Evolutionary conservation across 92 coral and sea anemone species (phyloP).

Genomic region (Anthopleura xanthogrammica): DNA sequence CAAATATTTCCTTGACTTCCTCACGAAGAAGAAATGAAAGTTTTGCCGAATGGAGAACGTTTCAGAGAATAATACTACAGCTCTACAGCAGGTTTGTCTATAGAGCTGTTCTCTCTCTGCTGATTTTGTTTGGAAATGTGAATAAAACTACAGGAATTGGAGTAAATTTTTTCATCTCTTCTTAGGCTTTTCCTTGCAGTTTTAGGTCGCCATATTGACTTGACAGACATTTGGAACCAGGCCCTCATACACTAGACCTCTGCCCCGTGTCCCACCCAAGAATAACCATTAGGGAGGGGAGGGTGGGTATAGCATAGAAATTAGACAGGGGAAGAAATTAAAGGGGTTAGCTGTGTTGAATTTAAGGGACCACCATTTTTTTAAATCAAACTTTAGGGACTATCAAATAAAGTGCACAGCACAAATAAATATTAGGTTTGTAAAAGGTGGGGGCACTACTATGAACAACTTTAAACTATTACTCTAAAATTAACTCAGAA

Average conservation of each 20-base stretch:
- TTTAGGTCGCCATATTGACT: conserved; percentile 22
- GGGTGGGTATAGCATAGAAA: not conserved
- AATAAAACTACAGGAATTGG: not conserved
- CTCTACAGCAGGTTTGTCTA: not conserved
- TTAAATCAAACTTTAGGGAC: too few relatives aligned
- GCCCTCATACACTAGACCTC: not conserved
- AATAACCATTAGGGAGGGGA: not conserved
- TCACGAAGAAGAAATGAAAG: not conserved
- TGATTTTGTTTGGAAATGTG: not conserved
- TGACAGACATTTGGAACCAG: conserved; percentile 13
- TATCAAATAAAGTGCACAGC: too few relatives aligned
- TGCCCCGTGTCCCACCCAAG: conserved; percentile 7
- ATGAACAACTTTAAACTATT: too few relatives aligned
- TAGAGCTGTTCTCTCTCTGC: not conserved
- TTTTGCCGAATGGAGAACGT: not conserved
- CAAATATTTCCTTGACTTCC: not conserved
- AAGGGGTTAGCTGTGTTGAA: too few relatives aligned
- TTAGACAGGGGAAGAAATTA: too few relatives aligned
- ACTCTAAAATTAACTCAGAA: too few relatives aligned
- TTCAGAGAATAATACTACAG: not conserved
- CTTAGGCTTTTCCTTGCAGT: not conserved
- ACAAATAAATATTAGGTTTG: too few relatives aligned
- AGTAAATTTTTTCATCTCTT: conserved; percentile 12
- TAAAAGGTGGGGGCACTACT: too few relatives aligned
- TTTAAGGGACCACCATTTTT: too few relatives aligned